Evolutionary conservation across 2,888 invertebrate genomes (phyloP).

Genomic region (Drosophila prostipennis): DNA sequence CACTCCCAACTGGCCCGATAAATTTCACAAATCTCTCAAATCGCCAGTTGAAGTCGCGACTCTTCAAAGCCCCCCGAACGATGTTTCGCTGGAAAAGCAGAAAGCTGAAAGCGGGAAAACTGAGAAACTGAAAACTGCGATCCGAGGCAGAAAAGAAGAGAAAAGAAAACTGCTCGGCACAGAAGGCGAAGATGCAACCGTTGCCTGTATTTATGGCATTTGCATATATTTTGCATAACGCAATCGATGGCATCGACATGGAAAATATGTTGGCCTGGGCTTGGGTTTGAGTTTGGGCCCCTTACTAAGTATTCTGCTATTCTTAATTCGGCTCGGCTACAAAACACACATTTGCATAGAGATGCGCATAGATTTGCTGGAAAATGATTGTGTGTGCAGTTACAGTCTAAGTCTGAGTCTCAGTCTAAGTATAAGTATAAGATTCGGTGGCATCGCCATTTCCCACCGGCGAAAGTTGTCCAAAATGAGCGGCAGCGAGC

Average conservation of each 20-base stretch:
- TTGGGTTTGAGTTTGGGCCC: slow-evolving; percentile 7
- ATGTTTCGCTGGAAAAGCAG: slow-evolving; percentile 59
- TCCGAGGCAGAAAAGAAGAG: slow-evolving; percentile 14
- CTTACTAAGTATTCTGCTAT: slow-evolving; percentile 39
- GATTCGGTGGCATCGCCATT: slow-evolving; percentile 37
- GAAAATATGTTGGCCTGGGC: slow-evolving; percentile 78
- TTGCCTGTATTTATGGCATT: slow-evolving; percentile 78
- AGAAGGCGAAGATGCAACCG: slow-evolving; percentile 35
- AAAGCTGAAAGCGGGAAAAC: slow-evolving; percentile 27
- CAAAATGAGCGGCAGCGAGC: slow-evolving; percentile 53
- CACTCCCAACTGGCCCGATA: slow-evolving; percentile 72
- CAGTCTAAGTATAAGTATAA: slow-evolving; percentile 18
- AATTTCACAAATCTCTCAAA: slow-evolving; percentile 81
- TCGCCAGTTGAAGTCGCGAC: slow-evolving; percentile 43
- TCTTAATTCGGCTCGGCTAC: slow-evolving; percentile 66
- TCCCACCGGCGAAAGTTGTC: slow-evolving; percentile 71
- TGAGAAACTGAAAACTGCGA: slow-evolving; percentile 19
- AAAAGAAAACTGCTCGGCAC: slow-evolving; percentile 41
- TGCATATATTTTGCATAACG: slow-evolving; percentile 84
- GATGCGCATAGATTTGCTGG: slow-evolving; percentile 80
- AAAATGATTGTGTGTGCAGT: slow-evolving; percentile 70
- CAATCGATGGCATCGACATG: slow-evolving; percentile 83
- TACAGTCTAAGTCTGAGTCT: slow-evolving; percentile 30
- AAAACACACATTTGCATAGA: slow-evolving; percentile 45
- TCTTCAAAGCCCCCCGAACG: slow-evolving; percentile 40